Evolutionary conservation across 2,888 invertebrate genomes (phyloP).

Genomic region (Pinctada fucata): DNA sequence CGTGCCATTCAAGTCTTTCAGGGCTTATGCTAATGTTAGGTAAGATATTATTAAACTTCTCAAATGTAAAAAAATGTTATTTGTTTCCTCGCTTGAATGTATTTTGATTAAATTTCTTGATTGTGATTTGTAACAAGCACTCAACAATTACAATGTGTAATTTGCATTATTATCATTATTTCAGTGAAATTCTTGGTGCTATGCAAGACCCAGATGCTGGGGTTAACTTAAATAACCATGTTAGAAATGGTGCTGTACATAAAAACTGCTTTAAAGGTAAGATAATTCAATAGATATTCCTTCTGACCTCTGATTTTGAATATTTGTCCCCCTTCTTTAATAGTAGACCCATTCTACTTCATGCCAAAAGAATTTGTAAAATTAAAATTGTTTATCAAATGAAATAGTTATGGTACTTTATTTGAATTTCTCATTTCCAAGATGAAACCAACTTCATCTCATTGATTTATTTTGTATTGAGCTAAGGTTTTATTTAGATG

Average conservation of each 20-base stretch:
- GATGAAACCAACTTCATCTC: no score
- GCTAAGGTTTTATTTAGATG: no score
- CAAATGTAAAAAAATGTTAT: no score
- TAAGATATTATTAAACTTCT: slow-evolving; percentile 37
- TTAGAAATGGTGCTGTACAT: slow-evolving; percentile 67
- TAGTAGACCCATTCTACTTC: not conserved
- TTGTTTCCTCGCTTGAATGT: no score
- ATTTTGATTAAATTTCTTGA: no score
- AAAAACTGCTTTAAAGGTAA: slow-evolving; percentile 71
- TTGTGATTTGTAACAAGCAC: no score
- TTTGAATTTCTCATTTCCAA: no score
- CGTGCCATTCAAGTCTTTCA: slow-evolving; percentile 67
- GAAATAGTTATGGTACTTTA: no score
- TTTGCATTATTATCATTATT: not conserved
- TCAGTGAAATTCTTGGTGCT: slow-evolving; percentile 71
- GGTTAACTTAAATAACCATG: slow-evolving; percentile 62
- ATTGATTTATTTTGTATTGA: no score
- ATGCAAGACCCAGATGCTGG: slow-evolving; percentile 72
- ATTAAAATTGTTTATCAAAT: no score
- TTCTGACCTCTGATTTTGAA: not conserved
- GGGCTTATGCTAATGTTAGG: slow-evolving; percentile 69
- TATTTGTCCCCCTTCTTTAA: not conserved
- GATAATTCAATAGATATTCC: not conserved
- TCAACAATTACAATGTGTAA: no score
- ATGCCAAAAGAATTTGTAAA: no score